phyloP scores from a whole-genome alignment of 1,140 invertebrate species.

The Papilio polytes region DNA sequence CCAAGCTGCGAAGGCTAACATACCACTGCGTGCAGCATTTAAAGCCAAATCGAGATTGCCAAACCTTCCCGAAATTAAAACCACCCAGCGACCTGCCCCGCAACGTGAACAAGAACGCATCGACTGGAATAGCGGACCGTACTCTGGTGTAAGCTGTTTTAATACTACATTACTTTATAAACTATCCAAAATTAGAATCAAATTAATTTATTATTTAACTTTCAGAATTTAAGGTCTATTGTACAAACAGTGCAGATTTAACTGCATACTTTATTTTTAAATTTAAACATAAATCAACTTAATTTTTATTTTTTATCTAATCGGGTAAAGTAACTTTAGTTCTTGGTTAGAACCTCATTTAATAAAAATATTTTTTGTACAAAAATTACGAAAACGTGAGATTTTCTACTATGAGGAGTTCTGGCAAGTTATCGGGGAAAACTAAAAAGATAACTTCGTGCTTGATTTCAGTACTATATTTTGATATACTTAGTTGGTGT shows the following conservation, averaged over 20 bases:
- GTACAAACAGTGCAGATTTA: neutral
- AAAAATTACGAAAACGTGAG: neutral
- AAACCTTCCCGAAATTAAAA: slow-evolving; percentile 90
- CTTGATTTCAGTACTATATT: neutral
- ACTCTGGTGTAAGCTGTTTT: slow-evolving; percentile 65
- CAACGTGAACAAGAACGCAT: slow-evolving; percentile 67
- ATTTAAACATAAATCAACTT: too few species aligned
- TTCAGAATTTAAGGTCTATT: neutral
- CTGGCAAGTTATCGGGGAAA: too few species aligned
- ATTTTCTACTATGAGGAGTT: too few species aligned
- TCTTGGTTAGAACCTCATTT: neutral
- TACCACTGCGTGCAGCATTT: slow-evolving; percentile 91
- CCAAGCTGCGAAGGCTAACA: slow-evolving; percentile 92
- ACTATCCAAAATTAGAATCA: neutral
- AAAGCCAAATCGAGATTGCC: slow-evolving; percentile 92
- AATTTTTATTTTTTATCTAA: neutral
- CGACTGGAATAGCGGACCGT: slow-evolving; percentile 79
- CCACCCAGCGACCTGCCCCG: slow-evolving; percentile 87
- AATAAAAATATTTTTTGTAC: neutral
- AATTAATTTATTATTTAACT: neutral
- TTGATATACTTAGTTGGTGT: neutral
- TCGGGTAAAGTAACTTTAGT: neutral
- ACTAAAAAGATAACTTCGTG: too few species aligned
- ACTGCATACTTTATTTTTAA: neutral
- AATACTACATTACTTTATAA: neutral